phyloP scores from a whole-genome alignment of 2,113 vertebrate genomes.

The Hippolais icterina region DNA sequence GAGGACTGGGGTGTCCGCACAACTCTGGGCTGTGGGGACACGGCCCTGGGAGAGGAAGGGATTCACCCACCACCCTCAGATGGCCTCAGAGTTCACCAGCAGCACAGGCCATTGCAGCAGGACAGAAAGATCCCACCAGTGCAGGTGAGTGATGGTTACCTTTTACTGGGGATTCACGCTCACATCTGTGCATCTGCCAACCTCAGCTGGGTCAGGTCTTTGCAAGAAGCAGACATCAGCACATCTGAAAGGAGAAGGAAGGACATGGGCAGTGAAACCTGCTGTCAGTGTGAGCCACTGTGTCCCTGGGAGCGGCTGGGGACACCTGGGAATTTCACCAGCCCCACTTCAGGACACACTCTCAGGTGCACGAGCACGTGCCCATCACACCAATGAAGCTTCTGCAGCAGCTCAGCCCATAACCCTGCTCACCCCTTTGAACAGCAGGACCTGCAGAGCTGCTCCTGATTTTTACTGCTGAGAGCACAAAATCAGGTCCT shows the following conservation, averaged over 20 bases:
- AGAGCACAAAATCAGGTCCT: neutral
- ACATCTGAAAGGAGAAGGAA: constrained; percentile 38
- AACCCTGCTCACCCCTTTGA: neutral
- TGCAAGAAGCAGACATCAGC: constrained; percentile 27
- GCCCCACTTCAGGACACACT: neutral
- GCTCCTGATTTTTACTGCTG: neutral
- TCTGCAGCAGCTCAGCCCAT: neutral
- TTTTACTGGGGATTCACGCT: constrained; percentile 33
- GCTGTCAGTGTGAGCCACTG: rapidly evolving
- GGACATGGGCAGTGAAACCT: neutral
- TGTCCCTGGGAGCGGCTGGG: neutral
- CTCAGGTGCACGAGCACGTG: rapidly evolving
- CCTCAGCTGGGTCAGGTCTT: neutral
- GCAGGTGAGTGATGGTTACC: neutral
- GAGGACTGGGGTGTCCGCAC: neutral
- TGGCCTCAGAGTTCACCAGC: neutral
- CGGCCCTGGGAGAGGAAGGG: neutral
- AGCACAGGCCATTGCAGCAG: neutral
- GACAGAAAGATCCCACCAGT: neutral
- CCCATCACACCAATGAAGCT: rapidly evolving
- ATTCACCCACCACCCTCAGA: neutral
- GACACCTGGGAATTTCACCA: neutral
- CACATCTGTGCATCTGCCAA: constrained; percentile 17
- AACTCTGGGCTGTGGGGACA: neutral
- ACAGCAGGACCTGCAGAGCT: neutral